Percentiles rank a stretch among this genome's conserved stretches.
Conservation (phyloP, 2,113 vertebrate species). For the Pipa parva region DNA sequence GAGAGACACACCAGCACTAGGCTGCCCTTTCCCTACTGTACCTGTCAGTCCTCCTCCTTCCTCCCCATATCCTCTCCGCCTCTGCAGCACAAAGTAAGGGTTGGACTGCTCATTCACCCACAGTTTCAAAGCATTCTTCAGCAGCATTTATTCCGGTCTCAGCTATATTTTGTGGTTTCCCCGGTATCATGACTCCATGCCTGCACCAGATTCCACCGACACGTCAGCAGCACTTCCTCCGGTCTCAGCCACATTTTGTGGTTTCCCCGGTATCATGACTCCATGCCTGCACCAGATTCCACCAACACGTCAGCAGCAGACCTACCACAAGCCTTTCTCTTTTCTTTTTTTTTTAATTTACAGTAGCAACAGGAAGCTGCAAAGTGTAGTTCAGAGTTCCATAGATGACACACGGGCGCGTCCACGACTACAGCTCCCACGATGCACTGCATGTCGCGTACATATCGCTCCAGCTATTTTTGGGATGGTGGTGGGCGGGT, state of each 20-base stretch:
- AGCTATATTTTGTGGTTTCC: conserved; percentile 77
- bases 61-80: conserved; percentile 86
- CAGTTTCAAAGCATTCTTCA: conserved; percentile 92
- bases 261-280: too few species aligned
- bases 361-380: conserved; percentile 39
- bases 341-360: too few species aligned
- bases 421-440: conserved; percentile 12
- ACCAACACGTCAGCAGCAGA: too few species aligned
- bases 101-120: conserved; percentile 91
- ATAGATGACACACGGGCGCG: accelerated
- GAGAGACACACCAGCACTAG: too few species aligned
- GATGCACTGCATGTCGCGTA: background rate
- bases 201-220: conserved; percentile 48
- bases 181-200: conserved; percentile 44
- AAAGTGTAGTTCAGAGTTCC: conserved; percentile 52
- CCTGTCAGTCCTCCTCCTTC: conserved; percentile 88
- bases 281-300: too few species aligned
- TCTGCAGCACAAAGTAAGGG: conserved; percentile 87
- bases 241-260: too few species aligned
- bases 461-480: too few species aligned
- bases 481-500: too few species aligned
- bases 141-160: conserved; percentile 89
- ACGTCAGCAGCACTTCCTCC: conserved; percentile 80
- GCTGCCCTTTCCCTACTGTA: conserved; percentile 47
- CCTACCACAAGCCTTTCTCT: conserved; percentile 62